phyloP scores from a whole-genome alignment of 1,140 invertebrate genomes.

The Ectropis grisescens region DNA sequence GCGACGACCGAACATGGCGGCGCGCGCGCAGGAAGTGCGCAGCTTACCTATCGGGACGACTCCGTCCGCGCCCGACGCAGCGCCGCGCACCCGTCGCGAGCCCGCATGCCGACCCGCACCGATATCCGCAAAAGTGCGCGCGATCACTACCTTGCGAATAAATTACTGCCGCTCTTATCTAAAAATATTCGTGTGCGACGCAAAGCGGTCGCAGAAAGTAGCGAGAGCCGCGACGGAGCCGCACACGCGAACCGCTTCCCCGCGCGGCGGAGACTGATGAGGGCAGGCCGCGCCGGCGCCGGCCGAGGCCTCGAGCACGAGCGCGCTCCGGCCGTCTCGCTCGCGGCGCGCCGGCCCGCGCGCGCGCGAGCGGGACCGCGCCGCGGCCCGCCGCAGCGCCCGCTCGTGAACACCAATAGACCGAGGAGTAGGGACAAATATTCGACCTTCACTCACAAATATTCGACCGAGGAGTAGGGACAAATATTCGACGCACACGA shows the following conservation, averaged over 20 bases:
- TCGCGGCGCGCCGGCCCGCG: conserved; percentile 48
- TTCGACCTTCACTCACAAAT: conserved; percentile 69
- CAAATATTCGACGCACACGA: conserved; percentile 62
- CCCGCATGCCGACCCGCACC: conserved; percentile 45
- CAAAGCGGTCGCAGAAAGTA: conserved; percentile 37
- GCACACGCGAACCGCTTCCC: conserved; percentile 60
- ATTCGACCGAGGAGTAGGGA: conserved; percentile 66
- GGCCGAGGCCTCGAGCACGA: conserved; percentile 54
- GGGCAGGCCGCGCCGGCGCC: conserved; percentile 60
- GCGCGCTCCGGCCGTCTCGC: conserved; percentile 51
- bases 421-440: conserved; percentile 67
- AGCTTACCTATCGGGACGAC: conserved; percentile 66
- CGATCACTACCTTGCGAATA: conserved; percentile 60
- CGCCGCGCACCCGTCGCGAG: conserved; percentile 20
- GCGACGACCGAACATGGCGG: conserved; percentile 59
- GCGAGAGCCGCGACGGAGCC: conserved; percentile 31
- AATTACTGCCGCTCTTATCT: conserved; percentile 66
- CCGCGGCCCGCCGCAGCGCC: conserved; percentile 25
- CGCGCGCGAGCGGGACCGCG: conserved; percentile 41
- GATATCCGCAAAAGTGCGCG: conserved; percentile 54
- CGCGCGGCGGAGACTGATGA: conserved; percentile 65
- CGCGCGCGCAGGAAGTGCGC: conserved; percentile 66
- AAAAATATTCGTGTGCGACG: conserved; percentile 64
- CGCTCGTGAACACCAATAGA: conserved; percentile 66
- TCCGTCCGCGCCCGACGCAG: conserved; percentile 29